phyloP scores from a whole-genome alignment of 2,113 vertebrate genomes.

The Phocoena sinus region DNA sequence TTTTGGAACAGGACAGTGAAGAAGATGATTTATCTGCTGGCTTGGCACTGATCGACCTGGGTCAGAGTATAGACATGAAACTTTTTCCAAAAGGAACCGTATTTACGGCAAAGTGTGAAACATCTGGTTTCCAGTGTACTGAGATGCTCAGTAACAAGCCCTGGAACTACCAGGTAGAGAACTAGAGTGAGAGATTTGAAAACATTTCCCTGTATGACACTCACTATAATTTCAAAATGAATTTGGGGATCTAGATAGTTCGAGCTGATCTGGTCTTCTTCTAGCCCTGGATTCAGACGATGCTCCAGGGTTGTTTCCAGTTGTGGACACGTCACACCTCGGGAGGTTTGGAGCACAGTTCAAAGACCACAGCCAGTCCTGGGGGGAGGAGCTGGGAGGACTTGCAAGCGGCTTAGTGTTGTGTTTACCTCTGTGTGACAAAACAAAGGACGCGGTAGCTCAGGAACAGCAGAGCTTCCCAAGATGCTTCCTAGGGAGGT shows the following conservation, averaged over 20 bases:
- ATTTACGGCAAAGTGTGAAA: slow-evolving; percentile 90
- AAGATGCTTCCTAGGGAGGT: not conserved
- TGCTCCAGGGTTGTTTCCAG: not conserved
- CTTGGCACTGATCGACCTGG: slow-evolving; percentile 91
- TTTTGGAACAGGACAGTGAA: slow-evolving; percentile 85
- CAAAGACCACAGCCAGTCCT: not conserved
- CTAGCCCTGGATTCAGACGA: not conserved
- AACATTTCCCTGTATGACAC: not conserved
- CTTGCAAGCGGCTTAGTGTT: not conserved
- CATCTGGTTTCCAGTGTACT: slow-evolving; percentile 94
- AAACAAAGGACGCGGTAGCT: not conserved
- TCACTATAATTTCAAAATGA: not conserved
- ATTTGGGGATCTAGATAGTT: not conserved
- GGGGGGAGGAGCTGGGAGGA: not conserved
- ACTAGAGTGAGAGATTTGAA: not conserved
- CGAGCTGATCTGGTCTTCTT: not conserved
- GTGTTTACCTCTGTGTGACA: not conserved
- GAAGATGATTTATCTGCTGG: slow-evolving; percentile 86
- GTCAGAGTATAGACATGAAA: slow-evolving; percentile 95
- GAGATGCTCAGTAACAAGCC: slow-evolving; percentile 93
- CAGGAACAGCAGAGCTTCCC: not conserved
- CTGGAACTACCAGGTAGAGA: slow-evolving; percentile 94
- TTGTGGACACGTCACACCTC: not conserved
- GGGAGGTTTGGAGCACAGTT: not conserved
- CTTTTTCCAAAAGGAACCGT: slow-evolving; percentile 89